Base-by-base conservation (phyloP, 2,113 vertebrate genomes). In the Dicentrarchus labrax region DNA sequence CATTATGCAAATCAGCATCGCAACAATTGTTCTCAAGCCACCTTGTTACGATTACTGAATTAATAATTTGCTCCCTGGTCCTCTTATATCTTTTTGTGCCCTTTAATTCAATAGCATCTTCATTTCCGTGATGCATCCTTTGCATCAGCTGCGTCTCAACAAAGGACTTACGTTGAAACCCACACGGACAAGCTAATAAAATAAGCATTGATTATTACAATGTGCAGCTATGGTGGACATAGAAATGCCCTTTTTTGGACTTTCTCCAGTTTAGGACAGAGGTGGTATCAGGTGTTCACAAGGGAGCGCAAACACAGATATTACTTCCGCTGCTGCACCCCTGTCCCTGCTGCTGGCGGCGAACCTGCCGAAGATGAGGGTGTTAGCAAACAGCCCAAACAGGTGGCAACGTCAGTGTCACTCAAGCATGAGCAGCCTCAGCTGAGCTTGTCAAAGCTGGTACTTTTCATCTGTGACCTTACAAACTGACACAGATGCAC, bases 381-480 rank as follows among this genome's bases (percentile, higher is more conserved):
- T 88, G 89, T 90, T 85, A 86, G 84, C 86, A 88, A 90, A 91
- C 86, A 68, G 86, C 69, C 76, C 72, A 76, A 86, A 90, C 92
- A 85, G 92, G 93, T 91, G 92, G 87, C 82, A 11, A 79, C 71
- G 67, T 79, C 86, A 12, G 84, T 79, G 88, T 81, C 84, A 61
- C 70, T 89, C 86, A 76, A 51, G 87, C 87, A 77, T 83, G 80
- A 89, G 76, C 60, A 6, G 84, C 73, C 82, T 68, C 87, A 76
- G 89, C 78, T 84, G 84, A 88, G 89, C 82, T 76, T 78, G 88
- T 88, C 79, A 68, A 51, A 57, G 38, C 69, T 48, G 50, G 48
- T 73, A 48, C 77, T 73, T 30, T 60, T 85, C 77, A 82, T 84
- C 80, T 70, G 80, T 68, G 84, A 88, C 86, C 84, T 83, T 66